Conservation (phyloP, 2,888 invertebrate species). For the Apantesis nais region DNA sequence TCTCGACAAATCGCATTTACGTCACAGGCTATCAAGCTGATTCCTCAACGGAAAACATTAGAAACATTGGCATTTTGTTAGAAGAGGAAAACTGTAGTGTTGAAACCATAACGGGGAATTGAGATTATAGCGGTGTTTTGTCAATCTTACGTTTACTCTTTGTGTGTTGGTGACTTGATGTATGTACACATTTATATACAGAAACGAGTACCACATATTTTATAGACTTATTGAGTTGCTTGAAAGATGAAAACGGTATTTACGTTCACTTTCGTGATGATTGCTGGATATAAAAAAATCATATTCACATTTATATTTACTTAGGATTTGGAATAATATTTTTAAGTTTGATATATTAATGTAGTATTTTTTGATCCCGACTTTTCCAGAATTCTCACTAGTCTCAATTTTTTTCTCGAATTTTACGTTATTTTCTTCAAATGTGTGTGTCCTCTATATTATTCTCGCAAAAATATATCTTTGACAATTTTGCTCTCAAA, state of each 20-base stretch:
- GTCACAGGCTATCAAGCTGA: conserved; percentile 53
- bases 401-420: too few relatives aligned
- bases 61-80: conserved; percentile 25
- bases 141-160: not conserved
- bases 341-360: not conserved
- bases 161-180: not conserved
- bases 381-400: too few relatives aligned
- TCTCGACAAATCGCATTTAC: conserved; percentile 59
- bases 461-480: not conserved
- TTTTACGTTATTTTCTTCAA: not conserved
- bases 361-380: too few relatives aligned
- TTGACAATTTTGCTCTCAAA: conserved; percentile 26
- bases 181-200: not conserved
- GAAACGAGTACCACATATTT: not conserved
- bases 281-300: not conserved
- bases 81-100: conserved; percentile 10
- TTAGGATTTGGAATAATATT: not conserved
- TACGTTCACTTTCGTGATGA: not conserved
- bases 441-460: not conserved
- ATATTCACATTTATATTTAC: not conserved
- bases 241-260: not conserved
- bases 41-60: conserved; percentile 46
- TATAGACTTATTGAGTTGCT: not conserved
- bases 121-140: conserved; percentile 13
- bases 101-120: conserved; percentile 4